phyloP scores from a whole-genome alignment of 2,113 vertebrate genomes.

The Mormyrus lacerda region DNA sequence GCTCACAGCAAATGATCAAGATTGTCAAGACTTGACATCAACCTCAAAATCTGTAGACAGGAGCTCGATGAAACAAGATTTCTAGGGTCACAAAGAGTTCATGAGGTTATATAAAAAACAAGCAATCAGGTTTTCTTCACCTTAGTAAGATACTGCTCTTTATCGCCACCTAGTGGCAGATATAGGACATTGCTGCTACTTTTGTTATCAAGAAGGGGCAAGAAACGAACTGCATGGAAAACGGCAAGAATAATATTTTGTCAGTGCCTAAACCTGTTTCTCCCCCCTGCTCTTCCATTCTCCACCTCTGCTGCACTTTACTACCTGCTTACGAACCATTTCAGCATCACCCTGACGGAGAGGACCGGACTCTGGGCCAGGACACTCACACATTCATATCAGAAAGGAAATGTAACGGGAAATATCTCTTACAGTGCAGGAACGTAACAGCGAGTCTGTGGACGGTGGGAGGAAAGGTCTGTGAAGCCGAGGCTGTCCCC shows the following conservation, averaged over 20 bases:
- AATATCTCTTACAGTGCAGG: no score
- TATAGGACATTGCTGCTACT: constrained; percentile 44
- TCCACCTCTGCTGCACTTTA: background rate
- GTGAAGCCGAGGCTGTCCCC: background rate
- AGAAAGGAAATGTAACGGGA: background rate
- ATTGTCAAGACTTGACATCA: constrained; percentile 66
- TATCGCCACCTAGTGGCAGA: constrained; percentile 53
- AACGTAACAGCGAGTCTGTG: background rate
- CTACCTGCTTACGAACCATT: background rate
- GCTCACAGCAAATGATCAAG: constrained; percentile 50
- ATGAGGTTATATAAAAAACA: no score
- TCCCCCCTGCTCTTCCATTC: background rate
- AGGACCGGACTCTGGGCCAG: background rate
- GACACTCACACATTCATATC: background rate
- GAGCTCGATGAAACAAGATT: constrained; percentile 52
- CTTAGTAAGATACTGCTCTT: constrained; percentile 50
- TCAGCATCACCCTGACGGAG: background rate
- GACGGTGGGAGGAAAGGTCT: background rate
- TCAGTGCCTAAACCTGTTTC: background rate
- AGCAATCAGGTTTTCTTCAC: background rate
- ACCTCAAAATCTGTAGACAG: constrained; percentile 50
- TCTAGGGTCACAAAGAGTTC: background rate
- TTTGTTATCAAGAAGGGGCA: constrained; percentile 41
- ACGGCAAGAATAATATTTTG: background rate
- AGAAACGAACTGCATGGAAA: constrained; percentile 50